A percentile compares a stretch with the other conserved stretches of the same genome.
Conservation (phyloP, 1,140 invertebrate species). For the Aphidius ervi region DNA sequence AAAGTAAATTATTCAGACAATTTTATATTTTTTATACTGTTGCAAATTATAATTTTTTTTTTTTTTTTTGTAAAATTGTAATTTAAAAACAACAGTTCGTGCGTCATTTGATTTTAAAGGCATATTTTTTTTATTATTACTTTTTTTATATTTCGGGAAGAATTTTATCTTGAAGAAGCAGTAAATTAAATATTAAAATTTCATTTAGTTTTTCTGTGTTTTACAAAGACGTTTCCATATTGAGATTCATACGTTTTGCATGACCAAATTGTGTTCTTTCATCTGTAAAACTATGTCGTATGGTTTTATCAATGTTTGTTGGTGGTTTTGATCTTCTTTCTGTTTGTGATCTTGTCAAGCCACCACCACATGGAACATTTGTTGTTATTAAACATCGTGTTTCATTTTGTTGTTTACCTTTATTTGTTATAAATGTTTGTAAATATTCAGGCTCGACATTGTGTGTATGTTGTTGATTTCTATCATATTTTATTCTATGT, state of each 20-base stretch:
- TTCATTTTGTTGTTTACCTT: neutral
- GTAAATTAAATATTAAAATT: no score
- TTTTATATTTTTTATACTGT: neutral
- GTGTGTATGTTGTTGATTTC: constrained; percentile 28
- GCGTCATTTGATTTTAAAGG: constrained; percentile 17
- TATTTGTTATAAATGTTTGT: constrained; percentile 7
- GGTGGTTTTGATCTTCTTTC: constrained; percentile 35
- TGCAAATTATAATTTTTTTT: neutral
- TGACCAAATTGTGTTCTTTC: constrained; percentile 23
- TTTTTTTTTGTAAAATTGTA: neutral
- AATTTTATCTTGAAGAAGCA: no score
- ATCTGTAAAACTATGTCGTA: constrained; percentile 15
- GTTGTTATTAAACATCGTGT: constrained; percentile 6
- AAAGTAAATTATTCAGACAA: neutral
- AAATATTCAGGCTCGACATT: constrained; percentile 33
- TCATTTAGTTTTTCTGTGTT: constrained; percentile 7
- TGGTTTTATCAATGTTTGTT: constrained; percentile 22
- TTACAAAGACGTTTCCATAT: constrained; percentile 50
- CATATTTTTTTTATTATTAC: neutral
- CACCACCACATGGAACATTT: neutral
- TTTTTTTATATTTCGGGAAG: neutral
- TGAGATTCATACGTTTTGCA: constrained; percentile 39
- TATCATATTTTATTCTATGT: constrained; percentile 15
- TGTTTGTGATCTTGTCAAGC: constrained; percentile 38
- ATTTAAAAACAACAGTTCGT: constrained; percentile 3